phyloP scores from a whole-genome alignment of 2,113 vertebrate genomes.

The Nothoprocta pentlandii region DNA sequence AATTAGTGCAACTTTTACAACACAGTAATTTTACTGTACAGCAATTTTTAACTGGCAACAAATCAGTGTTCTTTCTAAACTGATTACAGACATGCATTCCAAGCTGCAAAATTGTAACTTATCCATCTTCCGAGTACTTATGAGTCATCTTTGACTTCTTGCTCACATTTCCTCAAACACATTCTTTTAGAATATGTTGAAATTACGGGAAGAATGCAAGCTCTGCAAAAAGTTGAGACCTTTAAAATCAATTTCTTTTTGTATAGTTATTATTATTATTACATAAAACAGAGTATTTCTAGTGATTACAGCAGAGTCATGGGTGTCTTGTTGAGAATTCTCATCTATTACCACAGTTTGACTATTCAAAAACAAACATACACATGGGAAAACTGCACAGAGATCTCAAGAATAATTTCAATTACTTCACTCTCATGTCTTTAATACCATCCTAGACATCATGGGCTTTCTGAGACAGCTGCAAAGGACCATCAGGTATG shows the following conservation, averaged over 20 bases:
- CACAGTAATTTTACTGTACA: not conserved
- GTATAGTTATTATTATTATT: not conserved
- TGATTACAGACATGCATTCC: constrained; percentile 62
- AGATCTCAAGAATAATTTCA: not conserved
- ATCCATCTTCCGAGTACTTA: constrained; percentile 66
- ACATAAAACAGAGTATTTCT: not conserved
- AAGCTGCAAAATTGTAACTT: constrained; percentile 62
- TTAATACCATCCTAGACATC: not conserved
- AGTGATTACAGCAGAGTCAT: not conserved
- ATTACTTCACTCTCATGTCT: not conserved
- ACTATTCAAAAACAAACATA: not conserved
- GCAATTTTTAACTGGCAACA: constrained; percentile 40
- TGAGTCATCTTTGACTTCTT: constrained; percentile 81
- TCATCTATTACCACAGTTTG: not conserved
- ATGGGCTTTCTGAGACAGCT: not conserved
- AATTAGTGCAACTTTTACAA: not conserved
- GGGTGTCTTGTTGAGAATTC: not conserved
- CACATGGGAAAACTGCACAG: not conserved
- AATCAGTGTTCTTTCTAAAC: constrained; percentile 29
- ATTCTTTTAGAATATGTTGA: constrained; percentile 79
- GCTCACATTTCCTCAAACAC: constrained; percentile 81
- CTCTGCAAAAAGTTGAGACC: constrained; percentile 59
- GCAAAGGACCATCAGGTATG: not conserved
- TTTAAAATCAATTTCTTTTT: not conserved
- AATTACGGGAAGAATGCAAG: constrained; percentile 79